Evolutionary conservation across 2,888 invertebrate genomes (phyloP), one percentile per base, ranked within the genome.

Genomic region (Tethea ocularis): DNA sequence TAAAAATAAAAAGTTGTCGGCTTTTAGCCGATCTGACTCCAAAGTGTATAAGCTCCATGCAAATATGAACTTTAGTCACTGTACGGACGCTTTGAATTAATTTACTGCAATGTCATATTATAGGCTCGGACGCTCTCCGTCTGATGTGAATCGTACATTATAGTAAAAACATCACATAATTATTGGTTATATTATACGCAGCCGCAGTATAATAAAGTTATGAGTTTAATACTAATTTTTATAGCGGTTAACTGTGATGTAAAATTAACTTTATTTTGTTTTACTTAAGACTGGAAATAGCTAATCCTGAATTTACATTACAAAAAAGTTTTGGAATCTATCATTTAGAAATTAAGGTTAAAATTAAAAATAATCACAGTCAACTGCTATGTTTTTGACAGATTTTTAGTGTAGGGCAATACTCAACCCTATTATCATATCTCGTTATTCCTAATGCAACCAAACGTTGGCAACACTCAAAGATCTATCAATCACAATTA

Each of bases 401-500:
- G 2, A 33, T 33, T 13, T 8, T 26, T 26, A 26, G 3, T 3
- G 7, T 33, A 33, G 13, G 6, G 13, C 29, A 29, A 29, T 29
- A 29, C 29, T 29, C 1, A 41, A 41, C n/a, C 5, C 29, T 33
- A 41, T 2, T 17, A 17, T 41, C 17, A 41, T 15, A 36, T 36
- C 36, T 41, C 6, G 6, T 38, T 38, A 38, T n/a, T 38, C n/a
- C 15, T 38, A 38, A 38, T n/a, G 3, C 5, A n/a, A 52, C 53
- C 63, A 56, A 62, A 61, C 23, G 5, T 8, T 46, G 41, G 41
- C 15, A 62, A 66, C 69, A 69, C 57, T 65, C 67, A 66, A 73
- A 74, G 74, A 75, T 75, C 73, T 74, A 61, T 57, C 66, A 75
- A 75, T 74, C 75, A 75, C 73, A 71, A 67, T 62, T 52, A 61